phyloP scores from a whole-genome alignment of 2,113 vertebrate species.

The Coracopsis vasa region DNA sequence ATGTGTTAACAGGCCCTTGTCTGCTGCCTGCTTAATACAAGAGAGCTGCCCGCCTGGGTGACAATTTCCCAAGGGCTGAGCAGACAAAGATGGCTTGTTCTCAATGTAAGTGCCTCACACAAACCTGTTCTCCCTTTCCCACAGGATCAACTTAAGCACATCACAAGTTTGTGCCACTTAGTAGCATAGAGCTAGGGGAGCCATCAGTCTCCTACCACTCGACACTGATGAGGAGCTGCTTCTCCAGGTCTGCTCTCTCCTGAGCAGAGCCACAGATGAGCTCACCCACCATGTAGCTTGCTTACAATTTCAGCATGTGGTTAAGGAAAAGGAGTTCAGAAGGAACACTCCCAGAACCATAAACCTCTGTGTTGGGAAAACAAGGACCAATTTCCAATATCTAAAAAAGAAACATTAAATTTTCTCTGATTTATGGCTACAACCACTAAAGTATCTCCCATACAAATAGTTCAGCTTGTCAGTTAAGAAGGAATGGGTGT shows the following conservation, averaged over 20 bases:
- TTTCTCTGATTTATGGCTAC: not conserved
- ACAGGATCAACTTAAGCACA: not conserved
- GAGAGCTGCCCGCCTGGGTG: fast-evolving
- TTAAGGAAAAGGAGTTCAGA: not conserved
- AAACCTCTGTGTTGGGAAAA: not conserved
- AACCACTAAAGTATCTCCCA: not conserved
- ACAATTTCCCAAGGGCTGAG: not conserved
- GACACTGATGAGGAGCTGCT: fast-evolving
- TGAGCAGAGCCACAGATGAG: not conserved
- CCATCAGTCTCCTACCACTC: fast-evolving
- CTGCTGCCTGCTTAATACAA: fast-evolving
- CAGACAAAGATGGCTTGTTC: not conserved
- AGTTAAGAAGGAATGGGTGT: not conserved
- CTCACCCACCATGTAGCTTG: not conserved
- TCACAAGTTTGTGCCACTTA: fast-evolving
- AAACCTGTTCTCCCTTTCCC: not conserved
- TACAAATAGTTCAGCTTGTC: not conserved
- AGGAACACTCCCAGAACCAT: not conserved
- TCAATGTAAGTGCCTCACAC: fast-evolving
- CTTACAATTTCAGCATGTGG: fast-evolving
- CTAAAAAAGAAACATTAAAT: not conserved
- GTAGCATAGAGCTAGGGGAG: not conserved
- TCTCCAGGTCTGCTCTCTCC: not conserved
- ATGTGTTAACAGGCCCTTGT: not conserved
- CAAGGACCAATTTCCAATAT: not conserved